Conservation (phyloP, 1,140 invertebrate genomes). For the Palaemon carinicauda region DNA sequence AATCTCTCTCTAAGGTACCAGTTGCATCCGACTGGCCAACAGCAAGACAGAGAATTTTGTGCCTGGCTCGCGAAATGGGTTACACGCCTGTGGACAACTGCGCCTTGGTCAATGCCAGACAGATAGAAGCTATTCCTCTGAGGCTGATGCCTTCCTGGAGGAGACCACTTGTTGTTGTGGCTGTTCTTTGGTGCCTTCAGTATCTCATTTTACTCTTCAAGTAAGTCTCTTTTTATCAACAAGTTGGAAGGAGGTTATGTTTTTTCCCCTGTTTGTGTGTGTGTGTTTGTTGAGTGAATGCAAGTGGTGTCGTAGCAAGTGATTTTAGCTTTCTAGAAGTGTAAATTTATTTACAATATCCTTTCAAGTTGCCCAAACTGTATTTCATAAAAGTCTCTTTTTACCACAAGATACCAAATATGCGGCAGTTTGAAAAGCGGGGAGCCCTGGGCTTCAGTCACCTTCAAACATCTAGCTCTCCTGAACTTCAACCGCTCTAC, state of each 20-base stretch:
- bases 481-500: constrained; percentile 42
- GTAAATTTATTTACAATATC: too few relatives aligned
- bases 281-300: too few relatives aligned
- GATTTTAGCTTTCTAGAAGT: not conserved
- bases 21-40: constrained; percentile 21
- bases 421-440: constrained; percentile 16
- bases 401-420: constrained; percentile 28
- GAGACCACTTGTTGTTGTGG: constrained; percentile 24
- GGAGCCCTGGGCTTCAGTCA: not conserved
- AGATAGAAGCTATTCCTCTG: constrained; percentile 59
- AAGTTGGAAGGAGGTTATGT: too few relatives aligned
- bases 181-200: constrained; percentile 34
- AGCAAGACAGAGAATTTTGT: not conserved
- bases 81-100: constrained; percentile 27
- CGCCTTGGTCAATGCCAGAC: constrained; percentile 32
- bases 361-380: too few relatives aligned
- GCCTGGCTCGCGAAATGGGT: constrained; percentile 9
- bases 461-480: constrained; percentile 39
- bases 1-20: not conserved
- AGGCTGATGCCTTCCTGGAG: constrained; percentile 54
- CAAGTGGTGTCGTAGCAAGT: not conserved
- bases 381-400: not conserved
- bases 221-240: constrained; percentile 24
- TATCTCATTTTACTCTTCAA: constrained; percentile 53
- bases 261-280: too few relatives aligned